phyloP scores from a whole-genome alignment of 2,797 vertebrate genomes.

The Xyrichtys novacula region DNA sequence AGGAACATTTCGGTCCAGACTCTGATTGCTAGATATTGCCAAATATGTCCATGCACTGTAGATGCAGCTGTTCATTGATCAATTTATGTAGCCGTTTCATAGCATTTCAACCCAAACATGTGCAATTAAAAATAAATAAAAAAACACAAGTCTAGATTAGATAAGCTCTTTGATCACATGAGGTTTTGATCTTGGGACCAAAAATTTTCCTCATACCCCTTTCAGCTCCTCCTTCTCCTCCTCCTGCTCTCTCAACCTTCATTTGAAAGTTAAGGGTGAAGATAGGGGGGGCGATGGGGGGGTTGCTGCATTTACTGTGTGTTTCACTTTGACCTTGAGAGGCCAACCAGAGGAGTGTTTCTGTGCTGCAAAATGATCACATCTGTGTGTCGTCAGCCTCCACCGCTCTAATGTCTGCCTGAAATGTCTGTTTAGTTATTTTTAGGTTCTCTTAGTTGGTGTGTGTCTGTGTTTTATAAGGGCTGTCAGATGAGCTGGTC shows the following conservation, averaged over 20 bases:
- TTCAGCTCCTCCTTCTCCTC: conserved; percentile 23
- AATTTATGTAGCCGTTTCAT: too few relatives aligned
- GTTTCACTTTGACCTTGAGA: conserved; percentile 64
- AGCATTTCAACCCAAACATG: too few relatives aligned
- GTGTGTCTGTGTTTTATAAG: neutral
- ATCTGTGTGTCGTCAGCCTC: conserved; percentile 27
- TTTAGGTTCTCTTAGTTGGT: conserved; percentile 1
- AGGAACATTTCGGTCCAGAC: too few relatives aligned
- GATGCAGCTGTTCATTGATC: too few relatives aligned
- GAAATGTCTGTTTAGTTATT: neutral
- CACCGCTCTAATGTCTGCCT: conserved; percentile 17
- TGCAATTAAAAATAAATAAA: too few relatives aligned
- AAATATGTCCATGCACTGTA: too few relatives aligned
- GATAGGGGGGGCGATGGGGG: conserved; percentile 1
- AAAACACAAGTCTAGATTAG: neutral
- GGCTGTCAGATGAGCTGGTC: conserved; percentile 3
- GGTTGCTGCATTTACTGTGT: conserved; percentile 19
- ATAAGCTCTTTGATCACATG: conserved; percentile 15
- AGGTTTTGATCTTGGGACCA: conserved; percentile 37
- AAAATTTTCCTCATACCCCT: conserved; percentile 11
- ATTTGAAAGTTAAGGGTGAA: conserved; percentile 38
- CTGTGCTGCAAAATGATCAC: conserved; percentile 32
- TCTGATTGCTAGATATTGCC: too few relatives aligned
- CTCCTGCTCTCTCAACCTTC: conserved; percentile 8
- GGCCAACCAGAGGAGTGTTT: conserved; percentile 34